A percentile compares a stretch with the other conserved stretches of the same genome.
Conservation (phyloP, 1,140 invertebrate genomes). For the Steinernema khuongi region DNA sequence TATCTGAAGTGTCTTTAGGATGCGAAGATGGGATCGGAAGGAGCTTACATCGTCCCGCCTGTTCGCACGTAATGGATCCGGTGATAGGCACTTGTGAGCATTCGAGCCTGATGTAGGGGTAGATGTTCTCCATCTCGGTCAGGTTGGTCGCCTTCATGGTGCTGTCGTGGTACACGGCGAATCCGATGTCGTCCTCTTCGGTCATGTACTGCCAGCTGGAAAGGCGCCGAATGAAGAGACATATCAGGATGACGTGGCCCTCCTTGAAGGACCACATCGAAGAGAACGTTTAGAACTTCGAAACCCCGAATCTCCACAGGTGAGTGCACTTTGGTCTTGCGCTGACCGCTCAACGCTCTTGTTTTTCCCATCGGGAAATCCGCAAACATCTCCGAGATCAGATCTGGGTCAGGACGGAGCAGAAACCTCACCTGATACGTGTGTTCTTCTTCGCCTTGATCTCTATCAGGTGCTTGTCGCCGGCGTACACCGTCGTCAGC, state of each 20-base stretch:
- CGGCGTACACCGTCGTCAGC: conserved; percentile 57
- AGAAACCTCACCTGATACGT: conserved; percentile 45
- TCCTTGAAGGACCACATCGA: neutral
- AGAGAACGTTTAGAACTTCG: neutral
- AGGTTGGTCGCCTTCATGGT: conserved; percentile 47
- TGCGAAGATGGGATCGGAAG: conserved; percentile 15
- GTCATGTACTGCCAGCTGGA: conserved; percentile 58
- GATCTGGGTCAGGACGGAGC: neutral
- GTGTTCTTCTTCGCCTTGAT: conserved; percentile 50
- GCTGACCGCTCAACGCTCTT: neutral
- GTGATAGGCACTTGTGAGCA: conserved; percentile 55
- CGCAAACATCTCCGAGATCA: neutral
- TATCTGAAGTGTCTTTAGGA: conserved; percentile 42
- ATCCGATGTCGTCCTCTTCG: conserved; percentile 57
- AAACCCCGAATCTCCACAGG: neutral
- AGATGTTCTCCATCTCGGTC: conserved; percentile 58
- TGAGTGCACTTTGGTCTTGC: neutral
- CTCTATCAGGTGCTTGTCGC: conserved; percentile 57
- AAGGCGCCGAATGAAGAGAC: neutral
- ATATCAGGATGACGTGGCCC: neutral
- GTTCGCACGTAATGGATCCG: conserved; percentile 49
- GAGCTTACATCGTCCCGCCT: conserved; percentile 53
- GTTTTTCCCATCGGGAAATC: neutral
- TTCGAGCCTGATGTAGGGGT: conserved; percentile 56
- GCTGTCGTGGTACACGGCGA: conserved; percentile 53